These are phyloP conservation scores for Mola mola DNA, from an alignment of 2,113 vertebrate genomes.

Conservation along the genomic window DNA sequence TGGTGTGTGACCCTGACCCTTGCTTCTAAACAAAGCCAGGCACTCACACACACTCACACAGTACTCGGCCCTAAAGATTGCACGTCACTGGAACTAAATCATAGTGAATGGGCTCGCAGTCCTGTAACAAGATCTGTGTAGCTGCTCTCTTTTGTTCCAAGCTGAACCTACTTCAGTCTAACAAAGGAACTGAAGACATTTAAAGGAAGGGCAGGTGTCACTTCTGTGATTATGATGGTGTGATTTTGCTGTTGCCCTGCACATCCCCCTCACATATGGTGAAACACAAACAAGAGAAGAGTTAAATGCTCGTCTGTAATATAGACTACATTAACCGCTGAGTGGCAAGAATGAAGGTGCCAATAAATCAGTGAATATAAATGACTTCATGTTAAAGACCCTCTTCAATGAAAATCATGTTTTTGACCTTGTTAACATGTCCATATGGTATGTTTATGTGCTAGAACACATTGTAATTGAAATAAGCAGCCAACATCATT, in stretches of 20 bases:
- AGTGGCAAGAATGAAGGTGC: too few species aligned
- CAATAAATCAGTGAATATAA: too few species aligned
- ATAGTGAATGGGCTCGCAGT: constrained; percentile 64
- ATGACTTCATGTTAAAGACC: too few species aligned
- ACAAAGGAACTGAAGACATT: constrained; percentile 60
- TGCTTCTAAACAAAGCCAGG: constrained; percentile 44
- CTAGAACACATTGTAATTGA: too few species aligned
- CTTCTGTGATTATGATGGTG: constrained; percentile 17
- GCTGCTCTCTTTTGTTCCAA: constrained; percentile 31
- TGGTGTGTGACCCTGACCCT: constrained; percentile 68
- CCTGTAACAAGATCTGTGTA: constrained; percentile 66
- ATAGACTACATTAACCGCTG: too few species aligned
- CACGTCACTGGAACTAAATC: constrained; percentile 66
- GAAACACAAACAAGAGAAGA: too few species aligned
- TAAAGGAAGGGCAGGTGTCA: constrained; percentile 46
- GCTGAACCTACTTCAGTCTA: constrained; percentile 62
- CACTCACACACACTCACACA: constrained; percentile 8
- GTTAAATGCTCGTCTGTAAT: too few species aligned
- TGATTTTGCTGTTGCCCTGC: constrained; percentile 1
- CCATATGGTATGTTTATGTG: too few species aligned
- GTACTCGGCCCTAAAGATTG: constrained; percentile 52
- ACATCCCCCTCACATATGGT: neutral
- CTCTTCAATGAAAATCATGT: too few species aligned
- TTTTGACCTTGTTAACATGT: too few species aligned
- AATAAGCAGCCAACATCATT: too few species aligned